These are phyloP conservation scores for Temnothorax unifasciatus DNA, from an alignment of 2,888 invertebrate genomes.

Conservation along the genomic window DNA sequence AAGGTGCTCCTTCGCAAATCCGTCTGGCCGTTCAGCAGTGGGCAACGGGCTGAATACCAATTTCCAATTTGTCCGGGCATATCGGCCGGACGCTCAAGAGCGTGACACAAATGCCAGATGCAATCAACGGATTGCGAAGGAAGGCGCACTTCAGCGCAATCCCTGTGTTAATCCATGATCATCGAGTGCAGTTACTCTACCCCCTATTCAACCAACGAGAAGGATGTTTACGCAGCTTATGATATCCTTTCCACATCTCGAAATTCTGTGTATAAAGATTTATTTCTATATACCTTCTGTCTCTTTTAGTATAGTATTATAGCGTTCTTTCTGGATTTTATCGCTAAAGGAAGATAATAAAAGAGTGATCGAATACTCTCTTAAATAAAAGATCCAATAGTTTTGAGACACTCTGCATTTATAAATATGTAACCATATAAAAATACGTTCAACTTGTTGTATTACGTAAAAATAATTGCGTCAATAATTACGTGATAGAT, in stretches of 20 bases:
- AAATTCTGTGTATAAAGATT: background rate
- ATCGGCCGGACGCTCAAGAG: conserved; percentile 86
- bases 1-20: conserved; percentile 84
- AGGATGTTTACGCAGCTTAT: conserved; percentile 28
- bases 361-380: background rate
- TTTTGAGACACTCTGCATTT: background rate
- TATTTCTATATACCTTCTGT: background rate
- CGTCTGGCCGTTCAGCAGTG: conserved; percentile 83
- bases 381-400: background rate
- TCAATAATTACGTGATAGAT: background rate
- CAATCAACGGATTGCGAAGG: conserved; percentile 81
- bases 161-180: conserved; percentile 70
- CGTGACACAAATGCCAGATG: conserved; percentile 86
- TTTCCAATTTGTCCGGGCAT: conserved; percentile 84
- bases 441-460: background rate
- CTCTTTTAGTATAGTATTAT: background rate
- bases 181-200: conserved; percentile 51
- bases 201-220: background rate
- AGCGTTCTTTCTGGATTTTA: background rate
- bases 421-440: background rate
- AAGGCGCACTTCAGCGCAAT: conserved; percentile 70
- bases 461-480: background rate
- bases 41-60: conserved; percentile 83
- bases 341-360: background rate
- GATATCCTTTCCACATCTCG: background rate